Evolutionary conservation across 2,113 vertebrate species (phyloP).

Genomic region (Elephas maximus): DNA sequence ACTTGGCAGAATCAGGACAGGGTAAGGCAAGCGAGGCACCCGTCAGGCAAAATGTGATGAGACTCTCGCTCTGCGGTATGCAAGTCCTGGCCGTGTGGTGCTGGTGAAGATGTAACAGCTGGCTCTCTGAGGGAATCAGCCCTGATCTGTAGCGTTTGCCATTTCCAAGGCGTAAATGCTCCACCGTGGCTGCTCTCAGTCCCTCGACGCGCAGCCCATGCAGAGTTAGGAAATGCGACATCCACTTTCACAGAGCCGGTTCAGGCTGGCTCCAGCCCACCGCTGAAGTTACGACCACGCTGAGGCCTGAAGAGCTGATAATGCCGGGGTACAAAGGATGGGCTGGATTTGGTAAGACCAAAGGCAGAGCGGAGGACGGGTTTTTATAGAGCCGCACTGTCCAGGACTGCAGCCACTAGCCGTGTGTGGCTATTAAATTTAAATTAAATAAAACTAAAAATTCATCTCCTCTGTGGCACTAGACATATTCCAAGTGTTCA

Average conservation of each 20-base stretch:
- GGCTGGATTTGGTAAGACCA: background rate
- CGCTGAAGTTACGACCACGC: background rate
- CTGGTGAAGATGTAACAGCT: accelerated
- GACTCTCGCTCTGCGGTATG: accelerated
- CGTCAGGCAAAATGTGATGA: background rate
- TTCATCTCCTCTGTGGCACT: background rate
- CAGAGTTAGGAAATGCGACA: background rate
- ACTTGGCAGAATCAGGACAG: background rate
- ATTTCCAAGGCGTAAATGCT: background rate
- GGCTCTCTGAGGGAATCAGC: background rate
- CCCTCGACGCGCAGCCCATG: background rate
- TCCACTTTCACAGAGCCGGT: background rate
- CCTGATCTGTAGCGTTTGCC: accelerated
- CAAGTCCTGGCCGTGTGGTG: accelerated
- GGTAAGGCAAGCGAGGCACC: accelerated
- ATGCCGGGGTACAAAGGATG: background rate
- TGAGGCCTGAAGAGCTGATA: background rate
- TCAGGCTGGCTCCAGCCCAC: accelerated
- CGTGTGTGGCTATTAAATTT: background rate
- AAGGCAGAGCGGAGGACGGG: background rate
- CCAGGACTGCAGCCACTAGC: background rate
- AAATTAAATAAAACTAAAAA: background rate
- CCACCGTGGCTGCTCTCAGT: background rate
- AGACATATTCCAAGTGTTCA: background rate
- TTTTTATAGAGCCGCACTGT: background rate